phyloP scores from a whole-genome alignment of 2,797 vertebrate species.

The Dendrocincla fuliginosa region DNA sequence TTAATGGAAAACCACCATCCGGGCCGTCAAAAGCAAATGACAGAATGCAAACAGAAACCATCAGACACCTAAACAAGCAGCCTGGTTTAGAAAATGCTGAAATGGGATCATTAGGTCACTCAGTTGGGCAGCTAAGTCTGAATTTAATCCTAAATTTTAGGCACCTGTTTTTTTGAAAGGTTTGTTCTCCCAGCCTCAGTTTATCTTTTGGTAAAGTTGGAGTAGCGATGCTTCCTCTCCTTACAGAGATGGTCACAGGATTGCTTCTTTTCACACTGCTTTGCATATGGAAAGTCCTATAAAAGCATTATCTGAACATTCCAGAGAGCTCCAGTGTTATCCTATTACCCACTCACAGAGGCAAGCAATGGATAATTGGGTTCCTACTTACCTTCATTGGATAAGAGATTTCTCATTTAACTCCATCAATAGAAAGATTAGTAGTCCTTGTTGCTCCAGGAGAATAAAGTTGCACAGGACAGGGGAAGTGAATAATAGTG shows the following conservation, averaged over 20 bases:
- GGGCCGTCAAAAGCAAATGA: background rate
- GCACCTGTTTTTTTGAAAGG: background rate
- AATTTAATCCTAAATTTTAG: background rate
- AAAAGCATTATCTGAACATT: constrained; percentile 5
- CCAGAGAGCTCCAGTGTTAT: background rate
- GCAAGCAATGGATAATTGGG: constrained; percentile 31
- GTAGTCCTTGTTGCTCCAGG: constrained; percentile 3
- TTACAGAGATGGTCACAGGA: background rate
- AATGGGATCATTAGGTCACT: background rate
- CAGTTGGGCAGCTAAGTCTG: background rate
- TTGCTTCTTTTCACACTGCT: background rate
- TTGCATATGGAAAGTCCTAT: background rate
- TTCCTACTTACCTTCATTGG: constrained; percentile 32
- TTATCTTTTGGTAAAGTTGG: background rate
- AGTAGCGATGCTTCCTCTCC: background rate
- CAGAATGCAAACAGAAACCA: background rate
- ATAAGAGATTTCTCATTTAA: constrained; percentile 38
- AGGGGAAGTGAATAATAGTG: constrained; percentile 12
- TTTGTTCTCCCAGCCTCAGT: background rate
- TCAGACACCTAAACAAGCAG: background rate
- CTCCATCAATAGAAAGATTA: constrained; percentile 28
- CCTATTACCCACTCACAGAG: background rate
- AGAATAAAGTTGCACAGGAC: constrained; percentile 9
- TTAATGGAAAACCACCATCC: background rate
- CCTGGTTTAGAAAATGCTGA: background rate